phyloP scores from a whole-genome alignment of 2,113 vertebrate genomes.

The Mormoops blainvillei region DNA sequence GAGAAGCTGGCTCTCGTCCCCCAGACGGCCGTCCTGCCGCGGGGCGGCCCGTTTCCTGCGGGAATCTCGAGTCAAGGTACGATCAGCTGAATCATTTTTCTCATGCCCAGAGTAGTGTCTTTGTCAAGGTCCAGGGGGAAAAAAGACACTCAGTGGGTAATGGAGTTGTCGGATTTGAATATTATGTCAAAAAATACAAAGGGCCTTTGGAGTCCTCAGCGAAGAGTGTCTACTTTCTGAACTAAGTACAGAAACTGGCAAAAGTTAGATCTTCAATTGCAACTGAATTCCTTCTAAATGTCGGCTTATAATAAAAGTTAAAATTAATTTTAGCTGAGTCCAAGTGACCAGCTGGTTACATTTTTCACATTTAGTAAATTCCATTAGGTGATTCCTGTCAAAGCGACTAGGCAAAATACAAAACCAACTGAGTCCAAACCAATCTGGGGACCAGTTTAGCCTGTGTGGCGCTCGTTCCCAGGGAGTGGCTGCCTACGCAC shows the following conservation, averaged over 20 bases:
- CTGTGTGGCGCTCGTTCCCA: background rate
- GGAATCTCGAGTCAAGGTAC: background rate
- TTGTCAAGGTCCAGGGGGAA: background rate
- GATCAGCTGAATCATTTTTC: background rate
- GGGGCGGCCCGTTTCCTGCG: background rate
- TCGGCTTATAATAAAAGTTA: background rate
- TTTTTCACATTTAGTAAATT: background rate
- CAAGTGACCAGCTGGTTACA: background rate
- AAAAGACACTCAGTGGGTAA: background rate
- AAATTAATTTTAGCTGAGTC: background rate
- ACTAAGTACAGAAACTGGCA: background rate
- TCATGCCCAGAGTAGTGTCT: background rate
- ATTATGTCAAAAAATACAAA: background rate
- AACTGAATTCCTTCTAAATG: background rate
- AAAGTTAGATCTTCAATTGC: background rate
- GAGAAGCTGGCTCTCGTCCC: background rate
- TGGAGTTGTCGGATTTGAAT: background rate
- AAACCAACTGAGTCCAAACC: background rate
- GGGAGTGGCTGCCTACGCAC: accelerated
- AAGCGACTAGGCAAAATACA: background rate
- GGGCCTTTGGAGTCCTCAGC: background rate
- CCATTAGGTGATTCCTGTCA: background rate
- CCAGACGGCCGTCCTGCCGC: background rate
- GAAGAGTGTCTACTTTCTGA: background rate
- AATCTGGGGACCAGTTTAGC: background rate